Evolutionary conservation across 2,888 invertebrate genomes (phyloP).

Genomic region (Lypha dubia): DNA sequence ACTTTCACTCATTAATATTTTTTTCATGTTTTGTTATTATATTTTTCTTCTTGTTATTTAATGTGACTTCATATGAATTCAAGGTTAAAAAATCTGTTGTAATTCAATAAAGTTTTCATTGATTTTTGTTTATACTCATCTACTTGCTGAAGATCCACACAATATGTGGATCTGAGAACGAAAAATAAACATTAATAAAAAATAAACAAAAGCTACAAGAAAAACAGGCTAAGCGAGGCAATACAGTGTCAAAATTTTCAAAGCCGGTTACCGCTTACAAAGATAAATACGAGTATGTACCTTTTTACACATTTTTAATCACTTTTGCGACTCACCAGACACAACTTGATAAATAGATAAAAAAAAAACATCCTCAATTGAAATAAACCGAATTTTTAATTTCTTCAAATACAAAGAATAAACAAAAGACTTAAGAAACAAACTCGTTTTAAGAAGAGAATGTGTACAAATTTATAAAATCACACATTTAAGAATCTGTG

Average conservation of each 20-base stretch:
- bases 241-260: not conserved
- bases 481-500: no score
- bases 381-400: not conserved
- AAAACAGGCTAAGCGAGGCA: not conserved
- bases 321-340: not conserved
- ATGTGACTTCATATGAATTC: conserved; percentile 27
- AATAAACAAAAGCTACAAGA: not conserved
- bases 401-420: not conserved
- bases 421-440: conserved; percentile 24
- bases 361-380: not conserved
- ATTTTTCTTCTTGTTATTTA: not conserved
- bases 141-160: conserved; percentile 2
- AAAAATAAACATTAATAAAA: no score
- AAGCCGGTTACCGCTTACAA: not conserved
- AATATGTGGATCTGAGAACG: not conserved
- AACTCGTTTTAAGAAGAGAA: not conserved
- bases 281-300: not conserved
- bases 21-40: conserved; percentile 1
- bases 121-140: conserved; percentile 8
- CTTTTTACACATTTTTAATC: not conserved
- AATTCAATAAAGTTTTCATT: conserved; percentile 1
- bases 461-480: no score
- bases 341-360: not conserved
- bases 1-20: conserved; percentile 12
- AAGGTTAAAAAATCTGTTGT: conserved; percentile 26